Evolutionary conservation across 2,797 vertebrate species (phyloP).

Genomic region (Syndactyla subalaris): DNA sequence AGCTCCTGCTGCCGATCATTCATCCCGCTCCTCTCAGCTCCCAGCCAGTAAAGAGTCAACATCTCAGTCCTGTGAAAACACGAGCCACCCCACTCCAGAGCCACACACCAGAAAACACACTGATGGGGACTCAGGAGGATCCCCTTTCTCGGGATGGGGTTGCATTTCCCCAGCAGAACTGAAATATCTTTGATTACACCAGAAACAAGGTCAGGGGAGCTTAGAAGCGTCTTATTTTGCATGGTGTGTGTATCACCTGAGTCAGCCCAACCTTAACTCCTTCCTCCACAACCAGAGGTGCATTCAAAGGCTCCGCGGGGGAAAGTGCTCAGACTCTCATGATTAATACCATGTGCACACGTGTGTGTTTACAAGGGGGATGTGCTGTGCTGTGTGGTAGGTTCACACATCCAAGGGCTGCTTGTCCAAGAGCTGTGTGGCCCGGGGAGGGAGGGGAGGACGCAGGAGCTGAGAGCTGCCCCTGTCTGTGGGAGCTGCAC

Average conservation of each 20-base stretch:
- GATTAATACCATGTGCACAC: not conserved
- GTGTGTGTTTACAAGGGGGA: conserved; percentile 20
- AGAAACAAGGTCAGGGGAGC: conserved; percentile 16
- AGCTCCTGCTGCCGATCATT: conserved; percentile 54
- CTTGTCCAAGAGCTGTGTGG: not conserved
- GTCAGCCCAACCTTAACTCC: conserved; percentile 33
- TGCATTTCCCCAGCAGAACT: not conserved
- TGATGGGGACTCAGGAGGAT: not conserved
- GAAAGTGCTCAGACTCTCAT: not conserved
- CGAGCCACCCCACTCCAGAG: not conserved
- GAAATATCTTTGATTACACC: conserved; percentile 9
- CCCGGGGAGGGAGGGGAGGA: not conserved
- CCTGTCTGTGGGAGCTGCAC: not conserved
- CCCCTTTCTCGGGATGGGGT: not conserved
- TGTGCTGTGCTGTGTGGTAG: conserved; percentile 20
- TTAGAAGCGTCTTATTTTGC: not conserved
- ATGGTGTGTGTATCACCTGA: not conserved
- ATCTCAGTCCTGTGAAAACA: conserved; percentile 5
- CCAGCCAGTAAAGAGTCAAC: conserved; percentile 50
- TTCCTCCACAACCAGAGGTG: not conserved
- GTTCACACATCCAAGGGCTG: not conserved
- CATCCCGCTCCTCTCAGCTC: conserved; percentile 37
- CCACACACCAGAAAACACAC: not conserved
- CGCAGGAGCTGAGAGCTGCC: not conserved
- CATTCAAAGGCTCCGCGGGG: not conserved